phyloP scores from a whole-genome alignment of 2,888 invertebrate species.

The Nebria salina region DNA sequence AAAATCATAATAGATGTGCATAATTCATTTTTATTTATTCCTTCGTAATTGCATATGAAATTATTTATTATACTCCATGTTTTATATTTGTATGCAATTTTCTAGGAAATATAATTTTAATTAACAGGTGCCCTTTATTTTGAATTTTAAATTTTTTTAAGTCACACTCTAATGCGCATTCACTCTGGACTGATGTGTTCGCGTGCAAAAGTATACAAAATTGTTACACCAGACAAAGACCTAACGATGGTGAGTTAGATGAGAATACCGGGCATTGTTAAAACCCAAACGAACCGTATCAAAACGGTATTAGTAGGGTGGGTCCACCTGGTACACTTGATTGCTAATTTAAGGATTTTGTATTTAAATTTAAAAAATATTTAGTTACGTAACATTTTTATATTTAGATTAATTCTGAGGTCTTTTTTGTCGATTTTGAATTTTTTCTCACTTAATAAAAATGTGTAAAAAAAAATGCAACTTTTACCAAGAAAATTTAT shows the following conservation, averaged over 20 bases:
- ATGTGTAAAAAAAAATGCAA: too few relatives aligned
- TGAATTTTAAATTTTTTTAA: background rate
- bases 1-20: too few relatives aligned
- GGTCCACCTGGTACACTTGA: background rate
- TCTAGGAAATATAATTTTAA: background rate
- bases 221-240: background rate
- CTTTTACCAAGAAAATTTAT: background rate
- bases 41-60: background rate
- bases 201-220: background rate
- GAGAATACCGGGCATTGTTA: background rate
- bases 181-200: background rate
- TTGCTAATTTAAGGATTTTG: too few relatives aligned
- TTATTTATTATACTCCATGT: background rate
- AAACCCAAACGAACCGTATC: background rate
- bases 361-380: too few relatives aligned
- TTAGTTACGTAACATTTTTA: too few relatives aligned
- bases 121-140: background rate
- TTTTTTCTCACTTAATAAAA: too few relatives aligned
- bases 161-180: background rate
- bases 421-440: too few relatives aligned
- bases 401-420: too few relatives aligned
- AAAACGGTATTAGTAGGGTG: background rate
- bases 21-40: too few relatives aligned
- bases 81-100: background rate
- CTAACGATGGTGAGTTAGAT: background rate